These are phyloP conservation scores for Eidolon dupreanum DNA, from an alignment of 2,797 vertebrate genomes.

Conservation along the genomic window DNA sequence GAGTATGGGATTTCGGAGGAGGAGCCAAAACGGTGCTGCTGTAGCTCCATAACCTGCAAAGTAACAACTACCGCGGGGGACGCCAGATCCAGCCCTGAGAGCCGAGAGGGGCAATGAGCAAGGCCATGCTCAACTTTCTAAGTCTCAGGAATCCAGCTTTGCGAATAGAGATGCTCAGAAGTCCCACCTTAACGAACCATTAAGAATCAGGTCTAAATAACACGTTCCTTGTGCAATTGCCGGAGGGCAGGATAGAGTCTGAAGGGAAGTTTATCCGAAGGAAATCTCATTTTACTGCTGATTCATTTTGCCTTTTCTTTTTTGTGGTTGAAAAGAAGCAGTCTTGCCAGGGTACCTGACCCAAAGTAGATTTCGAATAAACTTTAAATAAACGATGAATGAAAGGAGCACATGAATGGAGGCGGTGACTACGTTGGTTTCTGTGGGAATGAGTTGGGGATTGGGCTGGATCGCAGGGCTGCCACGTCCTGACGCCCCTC, in stretches of 20 bases:
- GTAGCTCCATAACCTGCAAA: neutral
- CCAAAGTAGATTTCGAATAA: neutral
- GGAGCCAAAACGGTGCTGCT: neutral
- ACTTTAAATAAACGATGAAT: neutral
- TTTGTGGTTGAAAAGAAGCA: neutral
- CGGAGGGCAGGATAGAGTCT: neutral
- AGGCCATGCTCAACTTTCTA: neutral
- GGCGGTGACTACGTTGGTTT: conserved; percentile 8
- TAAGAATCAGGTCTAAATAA: neutral
- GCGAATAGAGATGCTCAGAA: conserved; percentile 31
- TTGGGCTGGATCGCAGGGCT: neutral
- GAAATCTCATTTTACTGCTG: conserved; percentile 9
- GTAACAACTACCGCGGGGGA: fast-evolving
- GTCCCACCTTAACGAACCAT: conserved; percentile 36
- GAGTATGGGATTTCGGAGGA: neutral
- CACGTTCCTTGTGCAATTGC: neutral
- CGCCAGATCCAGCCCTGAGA: neutral
- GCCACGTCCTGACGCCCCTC: fast-evolving
- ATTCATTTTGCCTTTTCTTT: conserved; percentile 28
- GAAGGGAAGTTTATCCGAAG: neutral
- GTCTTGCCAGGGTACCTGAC: neutral
- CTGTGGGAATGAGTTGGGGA: neutral
- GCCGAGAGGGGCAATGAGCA: neutral
- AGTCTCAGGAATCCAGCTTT: neutral
- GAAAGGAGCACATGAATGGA: neutral